These are phyloP conservation scores for Bombycilla garrulus DNA, from an alignment of 2,113 vertebrate species.

Conservation along the genomic window DNA sequence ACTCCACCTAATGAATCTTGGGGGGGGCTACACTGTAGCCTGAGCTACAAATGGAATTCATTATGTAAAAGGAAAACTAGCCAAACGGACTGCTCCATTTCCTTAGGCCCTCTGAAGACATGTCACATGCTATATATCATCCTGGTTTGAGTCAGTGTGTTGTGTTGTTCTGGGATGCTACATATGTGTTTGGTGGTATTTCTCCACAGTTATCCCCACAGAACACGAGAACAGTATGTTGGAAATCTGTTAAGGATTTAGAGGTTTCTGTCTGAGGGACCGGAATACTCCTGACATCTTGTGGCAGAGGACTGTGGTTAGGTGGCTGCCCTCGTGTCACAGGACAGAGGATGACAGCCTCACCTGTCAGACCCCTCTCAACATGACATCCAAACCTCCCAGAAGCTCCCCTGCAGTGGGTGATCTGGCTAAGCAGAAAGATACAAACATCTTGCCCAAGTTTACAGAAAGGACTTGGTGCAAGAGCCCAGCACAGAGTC, in stretches of 20 bases:
- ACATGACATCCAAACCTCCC: neutral
- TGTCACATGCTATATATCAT: neutral
- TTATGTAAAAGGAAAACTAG: neutral
- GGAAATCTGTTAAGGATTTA: neutral
- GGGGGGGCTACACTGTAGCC: neutral
- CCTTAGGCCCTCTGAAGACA: neutral
- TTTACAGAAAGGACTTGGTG: neutral
- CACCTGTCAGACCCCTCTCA: neutral
- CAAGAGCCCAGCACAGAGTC: neutral
- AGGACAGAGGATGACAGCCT: neutral
- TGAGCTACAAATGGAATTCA: neutral
- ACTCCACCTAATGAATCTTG: neutral
- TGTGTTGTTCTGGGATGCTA: neutral
- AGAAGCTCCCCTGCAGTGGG: neutral
- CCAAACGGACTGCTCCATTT: neutral
- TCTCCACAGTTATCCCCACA: neutral
- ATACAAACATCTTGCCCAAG: neutral
- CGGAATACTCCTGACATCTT: fast-evolving
- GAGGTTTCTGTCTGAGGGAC: neutral
- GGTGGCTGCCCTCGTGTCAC: neutral
- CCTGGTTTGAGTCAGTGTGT: neutral
- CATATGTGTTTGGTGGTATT: neutral
- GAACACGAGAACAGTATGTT: neutral
- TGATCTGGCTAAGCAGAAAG: neutral
- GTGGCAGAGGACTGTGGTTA: neutral